Percentiles rank a stretch among this genome's conserved stretches.
These are phyloP conservation scores for Pipistrellus nathusii DNA, from an alignment of 2,797 vertebrate genomes.

Conservation along the genomic window DNA sequence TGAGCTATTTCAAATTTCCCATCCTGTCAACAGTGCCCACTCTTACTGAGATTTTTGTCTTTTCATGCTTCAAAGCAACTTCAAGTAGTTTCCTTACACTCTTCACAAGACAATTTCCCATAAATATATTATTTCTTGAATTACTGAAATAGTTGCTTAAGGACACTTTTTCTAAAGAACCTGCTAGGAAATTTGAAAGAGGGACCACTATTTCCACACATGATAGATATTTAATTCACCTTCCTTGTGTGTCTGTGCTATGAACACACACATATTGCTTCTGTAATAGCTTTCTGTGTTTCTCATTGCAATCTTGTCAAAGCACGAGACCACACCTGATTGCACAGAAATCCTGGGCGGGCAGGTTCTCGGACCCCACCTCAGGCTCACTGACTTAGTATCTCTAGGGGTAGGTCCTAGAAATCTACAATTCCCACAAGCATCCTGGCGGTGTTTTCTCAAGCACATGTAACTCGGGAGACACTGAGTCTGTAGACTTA, in stretches of 20 bases:
- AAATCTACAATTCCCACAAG: background rate
- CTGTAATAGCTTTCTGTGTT: background rate
- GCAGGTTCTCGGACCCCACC: background rate
- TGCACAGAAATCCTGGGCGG: background rate
- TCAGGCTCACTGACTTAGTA: background rate
- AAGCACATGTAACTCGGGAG: background rate
- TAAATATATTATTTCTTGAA: background rate
- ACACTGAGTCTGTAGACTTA: background rate
- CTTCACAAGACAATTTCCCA: background rate
- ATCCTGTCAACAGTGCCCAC: background rate
- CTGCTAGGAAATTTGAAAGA: background rate
- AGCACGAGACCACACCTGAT: background rate
- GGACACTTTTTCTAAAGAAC: background rate
- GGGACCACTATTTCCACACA: background rate
- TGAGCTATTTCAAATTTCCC: background rate
- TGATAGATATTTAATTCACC: background rate
- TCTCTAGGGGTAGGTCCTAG: background rate
- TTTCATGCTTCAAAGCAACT: constrained; percentile 34
- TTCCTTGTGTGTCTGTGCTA: background rate
- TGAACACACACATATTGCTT: background rate
- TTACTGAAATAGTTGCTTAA: constrained; percentile 8
- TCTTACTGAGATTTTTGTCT: background rate
- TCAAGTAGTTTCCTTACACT: background rate
- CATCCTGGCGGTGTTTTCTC: background rate
- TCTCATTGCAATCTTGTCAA: background rate